Conservation (phyloP, 2,888 invertebrate genomes). For the Ochlodes sylvanus region DNA sequence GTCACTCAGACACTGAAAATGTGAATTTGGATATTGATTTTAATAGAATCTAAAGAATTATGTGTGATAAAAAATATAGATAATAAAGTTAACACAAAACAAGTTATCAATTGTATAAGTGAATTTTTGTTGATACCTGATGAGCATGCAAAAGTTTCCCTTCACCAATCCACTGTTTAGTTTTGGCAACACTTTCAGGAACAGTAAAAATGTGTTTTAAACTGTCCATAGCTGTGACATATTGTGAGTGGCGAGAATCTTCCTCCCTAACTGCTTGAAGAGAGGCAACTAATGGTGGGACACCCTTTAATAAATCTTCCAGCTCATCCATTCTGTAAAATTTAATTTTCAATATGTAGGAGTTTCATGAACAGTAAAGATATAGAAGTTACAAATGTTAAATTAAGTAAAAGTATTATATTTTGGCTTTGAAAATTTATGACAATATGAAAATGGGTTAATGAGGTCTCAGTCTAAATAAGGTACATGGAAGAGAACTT, state of each 20-base stretch:
- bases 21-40: background rate
- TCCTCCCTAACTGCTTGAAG: slow-evolving; percentile 95
- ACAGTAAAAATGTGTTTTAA: slow-evolving; percentile 99
- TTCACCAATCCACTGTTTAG: slow-evolving; percentile 96
- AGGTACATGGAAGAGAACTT: too few relatives aligned
- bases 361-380: too few relatives aligned
- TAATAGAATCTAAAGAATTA: too few relatives aligned
- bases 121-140: slow-evolving; percentile 81
- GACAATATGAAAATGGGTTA: too few relatives aligned
- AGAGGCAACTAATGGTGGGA: slow-evolving; percentile 92
- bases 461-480: too few relatives aligned
- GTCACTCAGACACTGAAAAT: slow-evolving; percentile 92
- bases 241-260: slow-evolving; percentile 97
- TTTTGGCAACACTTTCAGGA: slow-evolving; percentile 97
- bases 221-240: slow-evolving; percentile 99
- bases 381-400: too few relatives aligned
- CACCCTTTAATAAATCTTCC: slow-evolving; percentile 89
- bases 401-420: too few relatives aligned
- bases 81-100: too few relatives aligned
- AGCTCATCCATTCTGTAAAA: slow-evolving; percentile 89
- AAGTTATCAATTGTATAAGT: background rate
- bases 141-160: slow-evolving; percentile 98
- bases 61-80: too few relatives aligned
- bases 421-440: too few relatives aligned
- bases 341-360: background rate